Conservation (phyloP, 2,113 vertebrate genomes). For the Dinomys branickii region DNA sequence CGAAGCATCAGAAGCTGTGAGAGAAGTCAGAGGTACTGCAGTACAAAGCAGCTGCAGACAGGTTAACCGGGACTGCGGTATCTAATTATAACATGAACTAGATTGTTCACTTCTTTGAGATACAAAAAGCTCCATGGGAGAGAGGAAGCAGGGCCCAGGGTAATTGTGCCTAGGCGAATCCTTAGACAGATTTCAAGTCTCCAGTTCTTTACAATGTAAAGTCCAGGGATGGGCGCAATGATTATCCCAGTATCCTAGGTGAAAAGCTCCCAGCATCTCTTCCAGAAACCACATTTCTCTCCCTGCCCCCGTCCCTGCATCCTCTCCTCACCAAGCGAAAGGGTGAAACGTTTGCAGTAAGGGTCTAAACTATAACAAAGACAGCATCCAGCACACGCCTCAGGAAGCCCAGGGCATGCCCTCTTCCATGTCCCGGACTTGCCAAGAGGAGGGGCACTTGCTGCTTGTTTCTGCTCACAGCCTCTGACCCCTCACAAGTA, state of each 20-base stretch:
- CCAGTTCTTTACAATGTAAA: neutral
- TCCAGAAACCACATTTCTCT: neutral
- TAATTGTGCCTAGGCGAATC: neutral
- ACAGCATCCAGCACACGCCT: too few relatives aligned
- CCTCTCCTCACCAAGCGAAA: neutral
- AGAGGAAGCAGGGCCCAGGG: too few relatives aligned
- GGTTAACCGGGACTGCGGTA: neutral
- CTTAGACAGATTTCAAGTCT: neutral
- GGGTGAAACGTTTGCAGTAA: too few relatives aligned
- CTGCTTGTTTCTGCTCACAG: neutral
- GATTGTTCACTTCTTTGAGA: neutral
- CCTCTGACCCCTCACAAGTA: neutral
- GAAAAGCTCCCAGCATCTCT: neutral
- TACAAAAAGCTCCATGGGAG: neutral
- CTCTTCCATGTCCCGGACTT: neutral
- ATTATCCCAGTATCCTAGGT: too few relatives aligned
- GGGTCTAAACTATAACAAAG: neutral
- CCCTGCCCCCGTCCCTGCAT: neutral
- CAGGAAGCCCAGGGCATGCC: too few relatives aligned
- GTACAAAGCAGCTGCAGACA: neutral
- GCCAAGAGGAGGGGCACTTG: accelerated
- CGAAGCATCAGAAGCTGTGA: neutral
- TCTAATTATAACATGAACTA: neutral
- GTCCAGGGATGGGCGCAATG: neutral
- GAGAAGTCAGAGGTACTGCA: neutral